Evolutionary conservation across 2,797 vertebrate genomes (phyloP), one percentile per base, ranked within the genome.

Genomic region (Loriculus beryllinus): DNA sequence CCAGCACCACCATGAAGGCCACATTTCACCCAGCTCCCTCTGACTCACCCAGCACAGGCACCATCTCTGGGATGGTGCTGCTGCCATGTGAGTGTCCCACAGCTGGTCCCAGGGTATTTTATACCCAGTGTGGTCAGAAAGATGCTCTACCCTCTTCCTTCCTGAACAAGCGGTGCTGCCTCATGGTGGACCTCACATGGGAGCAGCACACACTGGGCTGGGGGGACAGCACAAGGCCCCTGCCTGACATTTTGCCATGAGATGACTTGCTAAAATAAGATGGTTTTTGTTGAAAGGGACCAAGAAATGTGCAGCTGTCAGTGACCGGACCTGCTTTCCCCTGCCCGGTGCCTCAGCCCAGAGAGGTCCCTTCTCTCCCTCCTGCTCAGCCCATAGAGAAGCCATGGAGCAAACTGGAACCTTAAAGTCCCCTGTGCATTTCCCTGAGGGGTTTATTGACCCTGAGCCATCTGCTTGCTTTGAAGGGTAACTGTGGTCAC

Each of bases 151-250:
- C 45, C 42, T 78, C 62, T 25, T 69, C 29, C n/a, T 76, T 76
- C 35, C 29, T 52, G 39, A 26, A 29, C 2, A 2, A 29, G 37
- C 4, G 6, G 21, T 54, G 43, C 60, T 78, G 52, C 49, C 43
- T 16, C 49, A 21, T 2, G 29, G 39, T n/a, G n/a, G 81, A 75
- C 4, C 40, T 35, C 39, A 40, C 15, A 6, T 0, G 0, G 39
- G 12, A 90, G 26, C 2, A 10, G 57, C 1, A 0, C 67, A 12
- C 5, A 12, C 29, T 0, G 3, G 18, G n/a, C 0, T 64, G 49
- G 2, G 42, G 52, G 67, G 5, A 43, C 37, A 49, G n/a, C 3
- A 0, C 65, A 77, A 82, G 26, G 47, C 7, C 33, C 26, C 31
- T 28, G 35, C 23, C 56, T 83, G 68, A 28, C 2, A 3, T 20